Base-by-base conservation (phyloP, 2,888 invertebrate species). In the Clusia tigrina region DNA sequence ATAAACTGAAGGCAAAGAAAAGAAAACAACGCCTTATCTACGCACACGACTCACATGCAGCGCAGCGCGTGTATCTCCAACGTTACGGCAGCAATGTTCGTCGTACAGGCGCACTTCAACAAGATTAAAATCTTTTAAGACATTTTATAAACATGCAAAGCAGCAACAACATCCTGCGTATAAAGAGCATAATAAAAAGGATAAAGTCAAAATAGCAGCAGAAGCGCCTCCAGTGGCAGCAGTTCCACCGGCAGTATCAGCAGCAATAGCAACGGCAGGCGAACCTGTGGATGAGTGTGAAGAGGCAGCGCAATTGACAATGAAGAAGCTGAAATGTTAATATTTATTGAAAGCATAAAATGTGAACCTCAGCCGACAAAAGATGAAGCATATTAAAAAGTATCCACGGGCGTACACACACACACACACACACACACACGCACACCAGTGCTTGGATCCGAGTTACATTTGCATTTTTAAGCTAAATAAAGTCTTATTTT, bases 81-180 rank as follows among this genome's bases (percentile, higher is more conserved):
- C n/a, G n/a, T n/a, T n/a, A n/a, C n/a, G n/a, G n/a, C n/a, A n/a
- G n/a, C n/a, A n/a, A n/a, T n/a, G n/a, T n/a, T n/a, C n/a, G n/a
- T n/a, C n/a, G n/a, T n/a, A 42, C 3, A 25, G 54, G 12, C 20
- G 17, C 48, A 46, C 48, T 62, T 65, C 64, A 68, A 69, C 70
- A 66, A 72, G 77, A 76, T 76, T 73, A 73, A 76, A 77, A 76
- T 74, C 77, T 74, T 73, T 76, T 64, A 67, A 74, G 74, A 74
- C 74, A 70, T 74, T 74, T 71, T 67, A 73, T 72, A 74, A 76
- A 76, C 71, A 76, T 73, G 70, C 73, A 76, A 76, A 76, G 72
- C 74, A 58, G 25, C 56, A 58, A 48, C 2, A 20, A 22, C 48
- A 20, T 18, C 22, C 48, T 48, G 48, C 18, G 48, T 9, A 32